Base-by-base conservation (phyloP, 2,797 vertebrate genomes). In the Eptatretus atami region DNA sequence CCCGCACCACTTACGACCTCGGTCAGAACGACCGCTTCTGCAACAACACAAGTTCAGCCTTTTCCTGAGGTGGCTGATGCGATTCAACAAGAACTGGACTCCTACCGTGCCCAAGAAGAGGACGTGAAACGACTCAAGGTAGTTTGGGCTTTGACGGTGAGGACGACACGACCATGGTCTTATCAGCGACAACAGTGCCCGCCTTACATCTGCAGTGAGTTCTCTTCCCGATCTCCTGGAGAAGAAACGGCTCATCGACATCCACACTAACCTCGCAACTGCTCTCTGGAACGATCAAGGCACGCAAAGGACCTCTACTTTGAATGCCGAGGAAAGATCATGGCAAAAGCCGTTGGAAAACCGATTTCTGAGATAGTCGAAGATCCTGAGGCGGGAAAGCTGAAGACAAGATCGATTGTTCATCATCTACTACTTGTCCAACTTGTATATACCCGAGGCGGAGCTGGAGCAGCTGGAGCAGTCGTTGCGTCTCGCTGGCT, bases 91-190 rank as follows among this genome's bases (percentile, higher is more conserved):
- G 88, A 95, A 69, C 70, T 96, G 68, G 87, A 95, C 69, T 78
- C 80, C 0, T 96, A 95, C 72, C 77, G 87, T 73, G 76, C 86
- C n/a, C 90, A 96, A 70, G 90, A 95, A 73, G 90, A 94, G 66
- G 88, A 96, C 68, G 90, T 95, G 65, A 94, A 96, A 70, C 81
- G 79, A 10, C 82, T 96, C 65, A 96, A 96, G 78, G 82, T 74
- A 92, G 95, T 69, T 93, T 96, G 88, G 79, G 79, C n/a, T 72
- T 96, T 67, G 90, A 96, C 73, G 90, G 85, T 19, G 90, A 96
- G 70, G 90, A 96, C 69, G 90, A 96, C 72, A 86, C 87, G 68
- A 87, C 90, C 71, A 94, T 96, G 75, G 88, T 73, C 90, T 92
- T 84, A 73, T 95, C 70, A 94, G 88, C 64, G 88, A 95, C 76